phyloP scores from a whole-genome alignment of 2,113 vertebrate species.

The Corythornis madagascariensis region DNA sequence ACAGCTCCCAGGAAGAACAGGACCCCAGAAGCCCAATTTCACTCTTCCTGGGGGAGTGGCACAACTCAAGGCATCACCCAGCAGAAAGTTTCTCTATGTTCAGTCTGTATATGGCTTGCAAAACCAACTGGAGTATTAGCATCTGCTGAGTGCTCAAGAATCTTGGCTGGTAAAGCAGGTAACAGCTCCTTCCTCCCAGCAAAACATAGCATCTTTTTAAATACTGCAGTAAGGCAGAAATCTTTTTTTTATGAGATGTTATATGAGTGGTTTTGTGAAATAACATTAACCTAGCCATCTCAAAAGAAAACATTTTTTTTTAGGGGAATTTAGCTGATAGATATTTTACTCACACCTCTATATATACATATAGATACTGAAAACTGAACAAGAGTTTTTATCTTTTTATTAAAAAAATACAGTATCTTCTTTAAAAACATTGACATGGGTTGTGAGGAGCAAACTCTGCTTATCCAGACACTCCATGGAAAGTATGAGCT shows the following conservation, averaged over 20 bases:
- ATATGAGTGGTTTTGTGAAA: not conserved
- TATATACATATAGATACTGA: not conserved
- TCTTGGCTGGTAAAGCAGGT: not conserved
- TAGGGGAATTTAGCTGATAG: not conserved
- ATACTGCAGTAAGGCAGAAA: not conserved
- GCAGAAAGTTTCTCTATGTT: not conserved
- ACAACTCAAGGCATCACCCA: not conserved
- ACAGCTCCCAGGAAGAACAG: not conserved
- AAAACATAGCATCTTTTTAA: not conserved
- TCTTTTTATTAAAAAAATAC: not conserved
- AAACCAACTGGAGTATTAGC: not conserved
- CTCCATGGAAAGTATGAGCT: not conserved
- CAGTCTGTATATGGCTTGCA: not conserved
- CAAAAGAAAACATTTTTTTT: not conserved
- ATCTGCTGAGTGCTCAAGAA: not conserved
- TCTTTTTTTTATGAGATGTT: not conserved
- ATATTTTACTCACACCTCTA: not conserved
- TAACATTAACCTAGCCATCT: not conserved
- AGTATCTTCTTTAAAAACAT: not conserved
- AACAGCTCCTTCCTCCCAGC: not conserved
- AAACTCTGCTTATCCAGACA: not conserved
- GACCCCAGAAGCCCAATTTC: not conserved
- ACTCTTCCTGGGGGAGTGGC: rapidly evolving
- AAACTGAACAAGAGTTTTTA: not conserved
- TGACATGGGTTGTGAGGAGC: not conserved